phyloP scores from a whole-genome alignment of 1,140 invertebrate genomes.

The Leptopilina boulardi region DNA sequence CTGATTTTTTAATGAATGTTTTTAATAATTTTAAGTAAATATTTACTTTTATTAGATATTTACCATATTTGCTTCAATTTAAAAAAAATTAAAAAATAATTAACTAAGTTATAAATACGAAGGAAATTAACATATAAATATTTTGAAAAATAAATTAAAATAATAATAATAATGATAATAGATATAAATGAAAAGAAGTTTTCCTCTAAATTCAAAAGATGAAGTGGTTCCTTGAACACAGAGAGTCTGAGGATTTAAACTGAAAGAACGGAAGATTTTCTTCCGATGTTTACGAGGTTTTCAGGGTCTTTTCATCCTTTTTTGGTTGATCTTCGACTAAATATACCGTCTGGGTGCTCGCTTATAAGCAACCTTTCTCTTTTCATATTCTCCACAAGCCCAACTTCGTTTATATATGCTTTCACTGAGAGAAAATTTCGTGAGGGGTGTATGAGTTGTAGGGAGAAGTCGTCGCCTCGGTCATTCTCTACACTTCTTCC shows the following conservation, averaged over 20 bases:
- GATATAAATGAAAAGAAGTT: background rate
- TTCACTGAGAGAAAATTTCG: slow-evolving; percentile 49
- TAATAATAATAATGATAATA: background rate
- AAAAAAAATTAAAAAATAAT: no score
- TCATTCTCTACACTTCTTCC: slow-evolving; percentile 34
- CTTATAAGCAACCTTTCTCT: slow-evolving; percentile 12
- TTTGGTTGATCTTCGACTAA: slow-evolving; percentile 19
- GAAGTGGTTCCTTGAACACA: background rate
- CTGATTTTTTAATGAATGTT: no score
- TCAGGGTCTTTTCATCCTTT: slow-evolving; percentile 20
- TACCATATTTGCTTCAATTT: no score
- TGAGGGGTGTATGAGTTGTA: background rate
- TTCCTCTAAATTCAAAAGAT: slow-evolving; percentile 13
- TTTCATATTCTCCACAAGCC: slow-evolving; percentile 40
- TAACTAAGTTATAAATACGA: no score
- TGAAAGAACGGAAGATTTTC: slow-evolving; percentile 4
- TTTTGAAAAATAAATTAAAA: background rate
- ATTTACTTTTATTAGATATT: no score
- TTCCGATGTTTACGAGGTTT: slow-evolving; percentile 26
- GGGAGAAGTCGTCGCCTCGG: slow-evolving; percentile 30
- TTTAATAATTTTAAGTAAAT: no score
- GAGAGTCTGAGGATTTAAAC: background rate
- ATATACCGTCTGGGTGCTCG: slow-evolving; percentile 14
- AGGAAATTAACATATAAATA: no score
- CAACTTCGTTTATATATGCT: slow-evolving; percentile 41